Evolutionary conservation across 1,140 invertebrate species (phyloP).

Genomic region (Myzus persicae): DNA sequence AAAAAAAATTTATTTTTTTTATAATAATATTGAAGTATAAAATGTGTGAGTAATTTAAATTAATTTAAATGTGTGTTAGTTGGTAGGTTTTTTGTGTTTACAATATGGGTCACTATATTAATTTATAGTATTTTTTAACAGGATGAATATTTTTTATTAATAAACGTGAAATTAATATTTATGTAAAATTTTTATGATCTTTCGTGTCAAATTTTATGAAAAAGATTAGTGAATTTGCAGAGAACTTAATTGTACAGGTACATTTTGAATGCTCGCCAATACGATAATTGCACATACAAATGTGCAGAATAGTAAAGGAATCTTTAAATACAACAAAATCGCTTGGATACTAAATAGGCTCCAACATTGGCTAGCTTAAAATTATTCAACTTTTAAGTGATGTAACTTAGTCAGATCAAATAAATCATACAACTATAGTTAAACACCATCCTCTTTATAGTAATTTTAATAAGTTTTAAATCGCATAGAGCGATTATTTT

Average conservation of each 20-base stretch:
- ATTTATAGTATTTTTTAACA: neutral
- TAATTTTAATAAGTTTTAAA: neutral
- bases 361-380: neutral
- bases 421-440: no score
- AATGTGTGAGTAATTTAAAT: conserved; percentile 4
- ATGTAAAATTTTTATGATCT: neutral
- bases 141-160: neutral
- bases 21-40: neutral
- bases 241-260: neutral
- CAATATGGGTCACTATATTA: neutral
- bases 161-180: neutral
- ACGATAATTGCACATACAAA: no score
- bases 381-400: no score
- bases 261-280: no score
- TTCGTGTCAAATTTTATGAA: neutral
- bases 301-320: no score
- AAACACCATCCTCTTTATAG: neutral
- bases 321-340: neutral
- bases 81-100: neutral
- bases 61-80: neutral
- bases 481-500: no score
- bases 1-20: conserved; percentile 1
- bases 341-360: neutral
- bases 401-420: neutral
- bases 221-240: neutral